phyloP scores from a whole-genome alignment of 35 echinoderm and acorn worm species.

The Nesometra sesokonis region DNA sequence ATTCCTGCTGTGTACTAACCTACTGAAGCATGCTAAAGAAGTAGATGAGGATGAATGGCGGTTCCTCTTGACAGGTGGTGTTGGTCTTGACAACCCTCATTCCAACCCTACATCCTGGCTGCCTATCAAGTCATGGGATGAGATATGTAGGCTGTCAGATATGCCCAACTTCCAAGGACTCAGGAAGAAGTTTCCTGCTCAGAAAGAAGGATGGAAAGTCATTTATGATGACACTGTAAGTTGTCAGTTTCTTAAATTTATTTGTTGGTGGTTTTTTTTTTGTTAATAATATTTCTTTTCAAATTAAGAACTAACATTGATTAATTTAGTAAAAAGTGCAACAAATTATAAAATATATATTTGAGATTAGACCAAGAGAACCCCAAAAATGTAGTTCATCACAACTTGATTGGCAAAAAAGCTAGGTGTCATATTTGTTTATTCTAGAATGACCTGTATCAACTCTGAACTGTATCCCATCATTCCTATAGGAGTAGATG shows the following conservation, averaged over 20 bases:
- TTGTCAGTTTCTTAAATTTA: no score
- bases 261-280: not conserved
- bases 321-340: not conserved
- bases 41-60: constrained; percentile 93
- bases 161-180: constrained; percentile 74
- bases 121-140: constrained; percentile 85
- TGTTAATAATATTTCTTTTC: not conserved
- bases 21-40: constrained; percentile 80
- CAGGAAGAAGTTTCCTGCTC: constrained; percentile 90
- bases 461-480: no score
- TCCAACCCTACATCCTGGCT: constrained; percentile 98
- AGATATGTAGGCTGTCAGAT: constrained; percentile 81
- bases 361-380: no score
- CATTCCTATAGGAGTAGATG: no score
- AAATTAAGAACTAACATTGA: not conserved
- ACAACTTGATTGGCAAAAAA: no score
- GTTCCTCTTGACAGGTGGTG: constrained; percentile 90
- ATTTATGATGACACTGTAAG: constrained; percentile 88
- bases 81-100: constrained; percentile 96
- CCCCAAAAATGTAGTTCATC: no score
- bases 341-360: no score
- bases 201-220: constrained; percentile 97
- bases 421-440: no score
- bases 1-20: constrained; percentile 78
- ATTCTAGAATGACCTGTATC: no score